phyloP scores from a whole-genome alignment of 1,140 invertebrate species.

The Psilanteris sp. region DNA sequence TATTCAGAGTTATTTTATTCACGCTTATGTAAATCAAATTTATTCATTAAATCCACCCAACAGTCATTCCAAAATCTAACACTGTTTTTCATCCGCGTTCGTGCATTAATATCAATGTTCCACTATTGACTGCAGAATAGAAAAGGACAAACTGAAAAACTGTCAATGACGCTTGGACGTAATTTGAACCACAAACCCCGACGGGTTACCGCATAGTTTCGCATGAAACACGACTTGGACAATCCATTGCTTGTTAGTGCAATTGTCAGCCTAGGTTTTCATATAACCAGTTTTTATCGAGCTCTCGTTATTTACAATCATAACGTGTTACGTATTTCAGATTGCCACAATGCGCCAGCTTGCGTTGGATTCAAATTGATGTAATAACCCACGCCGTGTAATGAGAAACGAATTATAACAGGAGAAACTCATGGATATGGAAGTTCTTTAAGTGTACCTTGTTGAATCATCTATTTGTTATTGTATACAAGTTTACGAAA shows the following conservation, averaged over 20 bases:
- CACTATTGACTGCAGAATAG: constrained; percentile 24
- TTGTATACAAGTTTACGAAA: constrained; percentile 12
- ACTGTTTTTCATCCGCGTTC: too few species aligned
- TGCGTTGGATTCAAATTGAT: constrained; percentile 13
- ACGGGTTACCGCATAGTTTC: constrained; percentile 39
- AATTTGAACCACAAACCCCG: constrained; percentile 49
- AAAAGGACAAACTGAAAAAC: constrained; percentile 18
- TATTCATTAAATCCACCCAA: too few species aligned
- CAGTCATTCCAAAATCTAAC: too few species aligned
- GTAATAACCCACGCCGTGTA: constrained; percentile 19
- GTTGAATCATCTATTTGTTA: constrained; percentile 19
- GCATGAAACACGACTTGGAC: constrained; percentile 24
- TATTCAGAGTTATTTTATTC: too few species aligned
- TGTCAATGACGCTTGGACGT: constrained; percentile 37
- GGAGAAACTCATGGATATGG: constrained; percentile 19
- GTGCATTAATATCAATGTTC: constrained; percentile 24
- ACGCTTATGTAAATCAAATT: too few species aligned
- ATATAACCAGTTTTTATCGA: constrained; percentile 50
- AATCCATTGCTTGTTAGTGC: constrained; percentile 47
- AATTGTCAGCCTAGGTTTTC: constrained; percentile 45
- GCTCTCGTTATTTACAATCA: constrained; percentile 46
- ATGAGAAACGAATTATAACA: constrained; percentile 40
- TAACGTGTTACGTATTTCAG: constrained; percentile 20
- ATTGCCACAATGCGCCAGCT: background rate
- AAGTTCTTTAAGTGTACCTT: constrained; percentile 35